These are phyloP conservation scores for Epirrita christyi DNA, from an alignment of 2,888 invertebrate genomes.

Conservation along the genomic window DNA sequence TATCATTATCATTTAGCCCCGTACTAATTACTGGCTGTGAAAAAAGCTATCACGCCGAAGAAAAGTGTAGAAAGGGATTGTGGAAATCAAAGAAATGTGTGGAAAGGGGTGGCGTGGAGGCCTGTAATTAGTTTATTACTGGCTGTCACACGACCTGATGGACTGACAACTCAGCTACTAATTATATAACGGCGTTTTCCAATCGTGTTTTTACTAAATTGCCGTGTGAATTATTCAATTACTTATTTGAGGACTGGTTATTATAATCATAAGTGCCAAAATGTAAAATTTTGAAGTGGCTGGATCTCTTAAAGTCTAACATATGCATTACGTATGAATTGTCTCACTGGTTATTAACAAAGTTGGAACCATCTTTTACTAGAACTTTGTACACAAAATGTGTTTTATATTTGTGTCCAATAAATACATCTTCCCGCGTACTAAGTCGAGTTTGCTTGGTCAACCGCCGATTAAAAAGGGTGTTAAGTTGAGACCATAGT, in stretches of 20 bases:
- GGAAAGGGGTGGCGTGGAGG: constrained; percentile 64
- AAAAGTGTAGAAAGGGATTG: constrained; percentile 33
- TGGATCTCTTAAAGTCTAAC: too few relatives aligned
- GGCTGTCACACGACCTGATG: constrained; percentile 60
- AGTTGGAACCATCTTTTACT: too few relatives aligned
- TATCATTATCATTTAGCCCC: constrained; percentile 27
- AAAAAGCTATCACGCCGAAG: constrained; percentile 53
- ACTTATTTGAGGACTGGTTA: background rate
- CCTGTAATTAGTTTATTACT: constrained; percentile 77
- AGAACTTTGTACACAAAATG: too few relatives aligned
- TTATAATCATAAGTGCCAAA: background rate
- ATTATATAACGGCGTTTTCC: constrained; percentile 47
- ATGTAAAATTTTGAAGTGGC: background rate
- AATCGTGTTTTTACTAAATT: constrained; percentile 31
- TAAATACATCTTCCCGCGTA: too few relatives aligned
- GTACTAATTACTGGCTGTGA: constrained; percentile 63
- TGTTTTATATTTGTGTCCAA: too few relatives aligned
- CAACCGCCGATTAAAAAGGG: too few relatives aligned
- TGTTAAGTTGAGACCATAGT: too few relatives aligned
- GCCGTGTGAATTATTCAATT: constrained; percentile 28
- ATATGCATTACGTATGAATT: too few relatives aligned
- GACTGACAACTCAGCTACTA: constrained; percentile 58
- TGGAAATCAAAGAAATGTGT: constrained; percentile 78
- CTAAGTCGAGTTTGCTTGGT: too few relatives aligned
- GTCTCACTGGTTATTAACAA: too few relatives aligned